Percentiles rank a stretch among this genome's conserved stretches.
Evolutionary conservation across 2,888 invertebrate species (phyloP).

Genomic region (Pristionchus mayeri): DNA sequence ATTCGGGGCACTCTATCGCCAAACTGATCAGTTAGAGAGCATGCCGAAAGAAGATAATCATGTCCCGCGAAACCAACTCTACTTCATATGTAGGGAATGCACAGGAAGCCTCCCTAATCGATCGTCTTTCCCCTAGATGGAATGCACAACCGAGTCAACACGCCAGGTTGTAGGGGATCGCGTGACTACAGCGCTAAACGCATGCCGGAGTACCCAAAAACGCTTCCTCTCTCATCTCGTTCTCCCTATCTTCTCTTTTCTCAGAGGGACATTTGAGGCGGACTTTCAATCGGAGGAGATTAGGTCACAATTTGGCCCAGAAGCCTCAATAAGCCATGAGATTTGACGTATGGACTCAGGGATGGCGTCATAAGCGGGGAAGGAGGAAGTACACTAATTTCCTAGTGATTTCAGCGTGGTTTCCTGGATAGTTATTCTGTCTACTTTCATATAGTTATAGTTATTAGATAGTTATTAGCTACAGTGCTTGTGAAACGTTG

Average conservation of each 20-base stretch:
- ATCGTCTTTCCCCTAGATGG: background rate
- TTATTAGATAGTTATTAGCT: too few relatives aligned
- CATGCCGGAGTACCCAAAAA: too few relatives aligned
- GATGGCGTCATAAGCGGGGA: background rate
- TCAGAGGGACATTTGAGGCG: background rate
- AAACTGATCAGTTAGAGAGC: too few relatives aligned
- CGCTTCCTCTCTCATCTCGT: background rate
- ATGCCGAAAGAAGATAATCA: too few relatives aligned
- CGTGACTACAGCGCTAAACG: background rate
- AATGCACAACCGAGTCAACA: background rate
- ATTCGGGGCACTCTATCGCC: too few relatives aligned
- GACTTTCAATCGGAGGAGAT: background rate
- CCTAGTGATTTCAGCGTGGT: too few relatives aligned
- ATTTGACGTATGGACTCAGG: background rate
- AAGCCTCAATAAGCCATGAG: background rate
- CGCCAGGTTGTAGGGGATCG: background rate
- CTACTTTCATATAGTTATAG: too few relatives aligned
- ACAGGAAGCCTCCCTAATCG: background rate
- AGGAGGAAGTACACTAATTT: too few relatives aligned
- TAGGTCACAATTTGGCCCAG: background rate
- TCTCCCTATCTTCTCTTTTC: background rate
- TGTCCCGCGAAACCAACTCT: too few relatives aligned
- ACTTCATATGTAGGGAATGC: too few relatives aligned
- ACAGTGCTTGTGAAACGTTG: too few relatives aligned
- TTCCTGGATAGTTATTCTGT: too few relatives aligned